Base-by-base conservation (phyloP, 2,113 vertebrate genomes). In the Baryphthengus martii region DNA sequence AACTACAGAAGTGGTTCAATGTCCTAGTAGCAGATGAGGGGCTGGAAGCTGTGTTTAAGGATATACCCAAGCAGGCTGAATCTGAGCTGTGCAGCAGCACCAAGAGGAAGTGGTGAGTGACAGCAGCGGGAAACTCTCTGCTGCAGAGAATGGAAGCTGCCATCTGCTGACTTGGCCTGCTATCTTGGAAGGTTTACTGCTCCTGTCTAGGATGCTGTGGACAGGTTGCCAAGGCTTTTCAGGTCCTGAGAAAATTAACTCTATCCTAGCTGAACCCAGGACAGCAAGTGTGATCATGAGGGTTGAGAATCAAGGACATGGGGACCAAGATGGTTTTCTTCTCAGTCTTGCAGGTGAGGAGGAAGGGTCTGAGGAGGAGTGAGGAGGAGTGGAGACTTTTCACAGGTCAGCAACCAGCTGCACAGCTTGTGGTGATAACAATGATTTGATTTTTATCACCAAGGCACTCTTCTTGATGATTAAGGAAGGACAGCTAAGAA, bases 401-500 rank as follows among this genome's bases (percentile, higher is more conserved):
- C 83, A 9, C 31, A 58, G 16, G 16, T 25, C 24, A 56, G 29
- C 28, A 56, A 19, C 10, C n/a, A 45, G 8, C 13, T 86, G 25
- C 21, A 68, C 0, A 0, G 1, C n/a, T 68, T 44, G 15, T 40
- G 50, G 3, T 39, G 13, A 35, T 35, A 90, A 40, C 3, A 53
- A 58, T 31, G 16, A 12, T 35, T 63, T 29, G 7, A 0, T 21
- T 42, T 86, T 65, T 19, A 49, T 33, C 3, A 61, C 26, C 20
- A 50, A 70, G 13, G 4, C 15, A 74, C 5, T 5, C 3, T 28
- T 6, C 15, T 17, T 55, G 7, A 65, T 49, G n/a, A 35, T 58
- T 9, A 62, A 52, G 13, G 16, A 59, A 79, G 8, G 19, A 59
- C 5, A 83, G 7, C 21, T 65, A 79, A 53, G 37, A 77, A 47